Evolutionary conservation across 2,113 vertebrate species (phyloP).

Genomic region (Phalacrocorax aristotelis): DNA sequence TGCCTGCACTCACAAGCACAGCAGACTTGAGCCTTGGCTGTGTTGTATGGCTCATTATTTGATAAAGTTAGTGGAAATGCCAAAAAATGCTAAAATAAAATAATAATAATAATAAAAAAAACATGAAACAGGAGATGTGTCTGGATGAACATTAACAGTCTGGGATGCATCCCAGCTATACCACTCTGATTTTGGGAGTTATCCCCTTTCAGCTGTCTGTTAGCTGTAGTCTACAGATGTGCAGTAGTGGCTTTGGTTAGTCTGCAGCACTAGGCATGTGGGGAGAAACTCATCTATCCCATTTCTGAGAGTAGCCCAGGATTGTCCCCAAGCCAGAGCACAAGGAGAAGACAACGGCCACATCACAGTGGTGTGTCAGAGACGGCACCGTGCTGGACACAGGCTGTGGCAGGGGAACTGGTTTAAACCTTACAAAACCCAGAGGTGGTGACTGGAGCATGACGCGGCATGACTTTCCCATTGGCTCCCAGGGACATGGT

Average conservation of each 20-base stretch:
- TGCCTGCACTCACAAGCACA: not conserved
- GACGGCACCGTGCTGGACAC: fast-evolving
- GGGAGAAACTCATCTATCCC: not conserved
- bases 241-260: not conserved
- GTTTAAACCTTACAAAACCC: not conserved
- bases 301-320: not conserved
- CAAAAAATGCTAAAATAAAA: not conserved
- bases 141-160: not conserved
- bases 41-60: not conserved
- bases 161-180: not conserved
- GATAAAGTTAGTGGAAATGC: not conserved
- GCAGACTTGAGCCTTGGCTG: not conserved
- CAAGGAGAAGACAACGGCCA: not conserved
- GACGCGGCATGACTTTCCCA: fast-evolving
- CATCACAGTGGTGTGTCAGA: not conserved
- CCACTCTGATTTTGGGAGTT: not conserved
- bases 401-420: not conserved
- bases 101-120: not conserved
- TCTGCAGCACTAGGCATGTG: not conserved
- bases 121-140: not conserved
- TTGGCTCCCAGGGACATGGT: fast-evolving
- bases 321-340: not conserved
- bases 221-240: not conserved
- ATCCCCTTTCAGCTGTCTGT: not conserved
- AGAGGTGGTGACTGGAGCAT: not conserved